Evolutionary conservation across 2,888 invertebrate genomes (phyloP), one percentile per base, ranked within the genome.

Genomic region (Busseola fusca): DNA sequence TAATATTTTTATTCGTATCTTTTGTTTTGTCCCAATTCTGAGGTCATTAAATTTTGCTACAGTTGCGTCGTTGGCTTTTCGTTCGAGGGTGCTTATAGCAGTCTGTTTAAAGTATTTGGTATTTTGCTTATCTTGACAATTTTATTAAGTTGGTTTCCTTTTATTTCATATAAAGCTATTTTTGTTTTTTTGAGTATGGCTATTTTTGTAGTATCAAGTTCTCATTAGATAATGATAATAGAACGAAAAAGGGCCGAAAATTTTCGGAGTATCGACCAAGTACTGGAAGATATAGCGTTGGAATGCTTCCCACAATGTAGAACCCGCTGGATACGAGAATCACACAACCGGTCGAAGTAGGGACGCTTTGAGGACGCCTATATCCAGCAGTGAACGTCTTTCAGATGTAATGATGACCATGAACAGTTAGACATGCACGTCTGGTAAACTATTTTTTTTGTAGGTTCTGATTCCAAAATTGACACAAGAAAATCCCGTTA

Each of bases 1-100:
- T 80, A 72, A 80, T 83, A 80, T 87, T 87, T 84, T 87, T 81
- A 64, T 76, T 73, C 52, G 74, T 81, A 76, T 74, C 76, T 74
- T 80, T 79, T 82, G 78, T 82, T 81, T 79, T 60, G 42, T 42
- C 18, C 40, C 81, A 58, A 57, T 75, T 72, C 40, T 64, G 25
- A 54, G 52, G 70, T 81, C 70, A 72, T 79, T 79, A 81, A 66
- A 45, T 63, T 77, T 62, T 42, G 37, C 58, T 37, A 68, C 65
- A 21, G 64, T 57, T 48, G 30, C 30, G n/a, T 57, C 34, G 57
- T 68, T 63, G 68, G 64, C 66, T 73, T 63, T 77, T 69, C 68
- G 56, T 78, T 72, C 34, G 59, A 82, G 68, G 48, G 75, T 75
- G 60, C 67, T 83, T 72, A 72, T 40, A 64, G 65, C 45, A 54